phyloP scores from a whole-genome alignment of 2,113 vertebrate genomes.

The Columba janthina region DNA sequence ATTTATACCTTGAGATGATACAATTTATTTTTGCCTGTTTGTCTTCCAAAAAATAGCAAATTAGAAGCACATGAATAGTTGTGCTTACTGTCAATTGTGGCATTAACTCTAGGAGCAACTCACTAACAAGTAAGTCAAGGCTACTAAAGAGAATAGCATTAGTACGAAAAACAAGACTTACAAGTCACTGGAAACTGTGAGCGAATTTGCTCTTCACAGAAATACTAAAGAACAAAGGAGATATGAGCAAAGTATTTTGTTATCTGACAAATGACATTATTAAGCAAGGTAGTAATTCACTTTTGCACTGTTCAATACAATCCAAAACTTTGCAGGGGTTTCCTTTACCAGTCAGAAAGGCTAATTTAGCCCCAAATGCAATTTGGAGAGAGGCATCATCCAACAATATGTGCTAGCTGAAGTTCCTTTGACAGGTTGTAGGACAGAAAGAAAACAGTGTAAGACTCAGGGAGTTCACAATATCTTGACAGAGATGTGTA shows the following conservation, averaged over 20 bases:
- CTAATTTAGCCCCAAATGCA: background rate
- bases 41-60: background rate
- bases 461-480: background rate
- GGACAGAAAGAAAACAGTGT: background rate
- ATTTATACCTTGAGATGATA: background rate
- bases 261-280: background rate
- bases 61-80: background rate
- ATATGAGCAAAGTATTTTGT: background rate
- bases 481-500: background rate
- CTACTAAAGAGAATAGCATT: background rate
- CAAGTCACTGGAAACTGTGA: background rate
- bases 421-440: background rate
- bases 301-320: background rate
- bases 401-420: background rate
- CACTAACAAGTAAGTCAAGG: background rate
- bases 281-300: background rate
- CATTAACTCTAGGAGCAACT: background rate
- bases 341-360: background rate
- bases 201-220: background rate
- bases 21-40: background rate
- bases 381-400: background rate
- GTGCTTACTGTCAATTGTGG: background rate
- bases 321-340: background rate
- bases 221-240: background rate
- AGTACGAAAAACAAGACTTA: background rate